Conservation (phyloP, 2,888 invertebrate species). For the Creontiades dilutus region DNA sequence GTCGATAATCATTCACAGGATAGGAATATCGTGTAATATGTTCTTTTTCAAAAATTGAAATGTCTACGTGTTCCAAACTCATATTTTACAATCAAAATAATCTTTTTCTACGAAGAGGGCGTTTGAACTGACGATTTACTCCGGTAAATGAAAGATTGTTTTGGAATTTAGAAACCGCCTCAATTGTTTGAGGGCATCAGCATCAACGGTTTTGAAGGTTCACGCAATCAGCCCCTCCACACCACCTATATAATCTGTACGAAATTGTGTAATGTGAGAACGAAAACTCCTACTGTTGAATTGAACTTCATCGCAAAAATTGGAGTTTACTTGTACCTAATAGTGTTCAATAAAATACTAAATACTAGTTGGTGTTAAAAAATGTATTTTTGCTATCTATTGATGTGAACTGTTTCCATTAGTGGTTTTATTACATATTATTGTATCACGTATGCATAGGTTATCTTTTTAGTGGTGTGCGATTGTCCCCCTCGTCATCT, state of each 20-base stretch:
- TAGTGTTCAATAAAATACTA: not conserved
- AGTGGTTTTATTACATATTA: no score
- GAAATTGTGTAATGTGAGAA: no score
- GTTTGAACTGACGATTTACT: not conserved
- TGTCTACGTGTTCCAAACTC: not conserved
- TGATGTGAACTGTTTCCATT: not conserved
- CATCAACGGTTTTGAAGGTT: no score
- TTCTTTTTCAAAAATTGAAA: not conserved
- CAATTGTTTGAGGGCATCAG: no score
- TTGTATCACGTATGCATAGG: no score
- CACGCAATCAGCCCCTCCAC: no score
- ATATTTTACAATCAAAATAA: slow-evolving; percentile 1
- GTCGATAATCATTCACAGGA: not conserved
- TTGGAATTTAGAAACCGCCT: no score
- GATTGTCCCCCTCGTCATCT: no score
- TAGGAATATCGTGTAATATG: not conserved
- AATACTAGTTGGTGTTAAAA: not conserved
- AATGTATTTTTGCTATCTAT: slow-evolving; percentile 38
- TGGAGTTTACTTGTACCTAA: not conserved
- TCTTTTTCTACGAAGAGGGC: not conserved
- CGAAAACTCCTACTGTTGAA: no score
- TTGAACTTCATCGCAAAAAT: not conserved
- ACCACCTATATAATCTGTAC: no score
- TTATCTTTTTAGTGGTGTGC: no score
- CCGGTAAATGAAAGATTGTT: no score